phyloP scores from a whole-genome alignment of 2,888 invertebrate species.

The Phania funesta region DNA sequence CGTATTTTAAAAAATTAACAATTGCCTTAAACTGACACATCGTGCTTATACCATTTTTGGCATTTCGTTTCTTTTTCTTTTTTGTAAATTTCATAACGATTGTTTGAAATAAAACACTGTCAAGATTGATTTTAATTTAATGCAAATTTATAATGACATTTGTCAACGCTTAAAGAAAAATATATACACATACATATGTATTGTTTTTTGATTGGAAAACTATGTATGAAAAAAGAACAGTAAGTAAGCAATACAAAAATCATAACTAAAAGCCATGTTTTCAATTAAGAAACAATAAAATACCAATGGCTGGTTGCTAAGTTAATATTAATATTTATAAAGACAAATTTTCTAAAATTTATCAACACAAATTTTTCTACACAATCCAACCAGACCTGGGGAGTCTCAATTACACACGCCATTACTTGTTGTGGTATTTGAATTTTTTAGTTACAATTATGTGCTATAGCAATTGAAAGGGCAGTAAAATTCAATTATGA shows the following conservation, averaged over 20 bases:
- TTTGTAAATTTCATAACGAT: conserved; percentile 37
- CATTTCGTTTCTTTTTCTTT: conserved; percentile 1
- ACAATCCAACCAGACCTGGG: too few relatives aligned
- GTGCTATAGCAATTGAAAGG: too few relatives aligned
- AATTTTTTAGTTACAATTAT: too few relatives aligned
- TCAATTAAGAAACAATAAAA: conserved; percentile 19
- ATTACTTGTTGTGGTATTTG: too few relatives aligned
- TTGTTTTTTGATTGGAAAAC: background rate
- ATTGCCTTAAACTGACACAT: conserved; percentile 63
- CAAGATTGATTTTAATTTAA: conserved; percentile 59
- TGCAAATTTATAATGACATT: conserved; percentile 63
- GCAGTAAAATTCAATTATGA: too few relatives aligned
- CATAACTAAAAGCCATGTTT: conserved; percentile 49
- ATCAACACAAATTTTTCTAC: conserved; percentile 49
- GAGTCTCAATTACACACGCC: too few relatives aligned
- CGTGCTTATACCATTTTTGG: conserved; percentile 63
- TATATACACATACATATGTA: background rate
- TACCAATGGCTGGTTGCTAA: background rate
- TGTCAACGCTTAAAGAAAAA: conserved; percentile 49
- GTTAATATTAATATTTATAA: conserved; percentile 37
- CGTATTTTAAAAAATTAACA: conserved; percentile 53
- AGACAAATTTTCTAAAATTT: conserved; percentile 31
- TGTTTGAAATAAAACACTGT: conserved; percentile 43
- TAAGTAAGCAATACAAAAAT: conserved; percentile 42
- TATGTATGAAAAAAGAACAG: conserved; percentile 2